These are phyloP conservation scores for Anniella stebbinsi DNA, from an alignment of 2,797 vertebrate species.

Conservation along the genomic window DNA sequence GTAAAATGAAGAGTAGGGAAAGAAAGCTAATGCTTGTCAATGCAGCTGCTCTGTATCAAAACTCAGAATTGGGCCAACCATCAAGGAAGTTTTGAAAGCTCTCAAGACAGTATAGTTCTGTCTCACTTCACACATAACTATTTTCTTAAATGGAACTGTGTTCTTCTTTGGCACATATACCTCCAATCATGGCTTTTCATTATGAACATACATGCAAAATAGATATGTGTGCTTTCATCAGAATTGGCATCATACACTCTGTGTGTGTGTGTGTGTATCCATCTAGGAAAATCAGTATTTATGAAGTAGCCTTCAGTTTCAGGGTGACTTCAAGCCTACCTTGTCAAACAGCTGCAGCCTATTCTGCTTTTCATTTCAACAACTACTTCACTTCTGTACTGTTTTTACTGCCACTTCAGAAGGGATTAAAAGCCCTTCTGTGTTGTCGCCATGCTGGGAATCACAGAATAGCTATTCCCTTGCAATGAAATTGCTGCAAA, in stretches of 20 bases:
- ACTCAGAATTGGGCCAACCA: slow-evolving; percentile 16
- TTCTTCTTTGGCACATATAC: too few relatives aligned
- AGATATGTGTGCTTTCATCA: not conserved
- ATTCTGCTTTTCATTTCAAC: not conserved
- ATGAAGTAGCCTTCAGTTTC: not conserved
- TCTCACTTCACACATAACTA: not conserved
- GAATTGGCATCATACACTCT: not conserved
- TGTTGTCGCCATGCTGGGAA: not conserved
- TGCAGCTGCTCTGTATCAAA: not conserved
- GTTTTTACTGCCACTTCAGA: not conserved
- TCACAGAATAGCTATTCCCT: not conserved
- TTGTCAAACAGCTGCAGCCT: not conserved
- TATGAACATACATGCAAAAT: not conserved
- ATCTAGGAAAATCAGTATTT: not conserved
- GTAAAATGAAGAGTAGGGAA: slow-evolving; percentile 20
- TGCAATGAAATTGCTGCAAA: not conserved
- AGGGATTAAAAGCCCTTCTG: not conserved
- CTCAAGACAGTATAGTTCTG: slow-evolving; percentile 3
- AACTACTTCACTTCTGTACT: not conserved
- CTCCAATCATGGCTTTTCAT: not conserved
- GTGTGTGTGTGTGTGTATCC: not conserved
- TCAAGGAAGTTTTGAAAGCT: not conserved
- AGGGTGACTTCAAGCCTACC: not conserved
- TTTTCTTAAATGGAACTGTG: not conserved
- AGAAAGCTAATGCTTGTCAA: slow-evolving; percentile 28